Evolutionary conservation across 2,797 vertebrate species (phyloP).

Genomic region (Oryzias dopingdopingensis): DNA sequence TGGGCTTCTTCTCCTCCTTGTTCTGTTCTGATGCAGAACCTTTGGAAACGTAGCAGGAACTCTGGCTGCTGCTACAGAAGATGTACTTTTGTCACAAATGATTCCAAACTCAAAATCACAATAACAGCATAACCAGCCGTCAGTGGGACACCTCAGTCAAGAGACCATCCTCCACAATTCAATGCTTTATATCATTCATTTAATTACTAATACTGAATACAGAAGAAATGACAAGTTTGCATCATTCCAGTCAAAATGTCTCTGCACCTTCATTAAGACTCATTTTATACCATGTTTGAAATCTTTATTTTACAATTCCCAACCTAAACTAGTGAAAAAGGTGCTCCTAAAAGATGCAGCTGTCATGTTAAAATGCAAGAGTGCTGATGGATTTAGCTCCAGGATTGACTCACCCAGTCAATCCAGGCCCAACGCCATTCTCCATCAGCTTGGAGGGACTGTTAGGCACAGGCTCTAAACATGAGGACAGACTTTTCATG

Average conservation of each 20-base stretch:
- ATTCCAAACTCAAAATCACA: too few relatives aligned
- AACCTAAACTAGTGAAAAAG: background rate
- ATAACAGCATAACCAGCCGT: background rate
- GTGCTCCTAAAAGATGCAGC: background rate
- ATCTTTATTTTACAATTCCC: too few relatives aligned
- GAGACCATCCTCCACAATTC: too few relatives aligned
- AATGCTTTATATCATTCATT: too few relatives aligned
- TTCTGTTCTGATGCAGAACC: slow-evolving; percentile 53
- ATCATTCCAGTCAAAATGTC: too few relatives aligned
- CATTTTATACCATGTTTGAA: too few relatives aligned
- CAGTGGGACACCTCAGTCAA: background rate
- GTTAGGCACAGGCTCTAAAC: slow-evolving; percentile 56
- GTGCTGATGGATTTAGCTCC: background rate
- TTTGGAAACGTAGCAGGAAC: slow-evolving; percentile 34
- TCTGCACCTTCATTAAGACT: too few relatives aligned
- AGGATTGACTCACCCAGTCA: slow-evolving; percentile 55
- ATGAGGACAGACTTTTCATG: too few relatives aligned
- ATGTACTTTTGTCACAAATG: background rate
- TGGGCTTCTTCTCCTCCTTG: slow-evolving; percentile 42
- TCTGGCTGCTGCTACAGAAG: slow-evolving; percentile 27
- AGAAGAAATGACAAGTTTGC: too few relatives aligned
- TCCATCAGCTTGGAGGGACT: slow-evolving; percentile 76
- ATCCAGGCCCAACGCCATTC: slow-evolving; percentile 73
- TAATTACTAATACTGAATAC: too few relatives aligned
- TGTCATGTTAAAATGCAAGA: background rate